Evolutionary conservation across 1,140 invertebrate genomes (phyloP).

Genomic region (Homarus americanus): DNA sequence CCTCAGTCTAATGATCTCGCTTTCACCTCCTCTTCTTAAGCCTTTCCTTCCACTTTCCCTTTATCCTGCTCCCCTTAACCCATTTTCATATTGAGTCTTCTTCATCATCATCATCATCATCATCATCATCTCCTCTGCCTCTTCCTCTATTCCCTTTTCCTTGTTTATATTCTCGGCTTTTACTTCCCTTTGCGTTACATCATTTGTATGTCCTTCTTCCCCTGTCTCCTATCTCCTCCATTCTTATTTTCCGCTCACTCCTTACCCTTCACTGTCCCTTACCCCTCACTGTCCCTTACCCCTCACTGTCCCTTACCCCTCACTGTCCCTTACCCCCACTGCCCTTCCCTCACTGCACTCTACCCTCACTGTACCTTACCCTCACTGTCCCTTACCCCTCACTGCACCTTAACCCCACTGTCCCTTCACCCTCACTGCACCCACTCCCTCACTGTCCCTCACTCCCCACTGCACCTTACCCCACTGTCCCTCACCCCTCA

Average conservation of each 20-base stretch:
- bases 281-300: too few relatives aligned
- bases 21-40: neutral
- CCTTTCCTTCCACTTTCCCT: neutral
- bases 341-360: too few relatives aligned
- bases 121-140: neutral
- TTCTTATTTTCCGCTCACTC: neutral
- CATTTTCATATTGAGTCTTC: neutral
- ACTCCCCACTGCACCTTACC: too few relatives aligned
- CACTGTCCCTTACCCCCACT: too few relatives aligned
- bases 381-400: too few relatives aligned
- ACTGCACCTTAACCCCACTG: too few relatives aligned
- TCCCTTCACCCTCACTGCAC: too few relatives aligned
- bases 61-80: neutral
- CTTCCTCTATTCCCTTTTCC: neutral
- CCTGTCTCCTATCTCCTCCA: neutral
- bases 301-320: too few relatives aligned
- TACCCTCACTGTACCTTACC: too few relatives aligned
- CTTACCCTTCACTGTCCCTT: too few relatives aligned
- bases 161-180: neutral
- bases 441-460: too few relatives aligned
- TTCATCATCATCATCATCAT: neutral
- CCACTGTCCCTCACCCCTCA: too few relatives aligned
- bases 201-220: neutral
- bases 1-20: neutral
- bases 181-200: neutral